A percentile compares a stretch with the other conserved stretches of the same genome.
Conservation (phyloP, 2,888 invertebrate species). For the Lamproptera curius region DNA sequence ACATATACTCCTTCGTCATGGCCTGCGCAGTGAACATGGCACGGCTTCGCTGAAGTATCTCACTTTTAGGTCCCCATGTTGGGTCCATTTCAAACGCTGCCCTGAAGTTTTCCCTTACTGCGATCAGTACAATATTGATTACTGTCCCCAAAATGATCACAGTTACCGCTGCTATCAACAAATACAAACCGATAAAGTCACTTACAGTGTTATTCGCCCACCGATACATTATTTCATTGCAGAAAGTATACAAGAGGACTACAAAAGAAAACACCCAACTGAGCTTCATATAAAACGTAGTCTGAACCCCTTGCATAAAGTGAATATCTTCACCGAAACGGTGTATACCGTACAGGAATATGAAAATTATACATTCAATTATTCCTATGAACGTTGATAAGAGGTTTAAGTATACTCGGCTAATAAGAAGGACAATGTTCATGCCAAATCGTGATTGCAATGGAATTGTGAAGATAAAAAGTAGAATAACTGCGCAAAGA, state of each 20-base stretch:
- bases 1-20: conserved; percentile 73
- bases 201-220: conserved; percentile 3
- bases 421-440: conserved; percentile 30
- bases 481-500: conserved; percentile 28
- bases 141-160: conserved; percentile 23
- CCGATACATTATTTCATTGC: conserved; percentile 31
- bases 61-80: conserved; percentile 57
- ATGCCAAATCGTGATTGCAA: conserved; percentile 41
- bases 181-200: conserved; percentile 28
- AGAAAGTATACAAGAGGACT: conserved; percentile 39
- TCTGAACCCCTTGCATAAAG: conserved; percentile 65
- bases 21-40: conserved; percentile 70
- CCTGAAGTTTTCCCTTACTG: conserved; percentile 32
- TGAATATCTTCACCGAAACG: conserved; percentile 65
- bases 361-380: conserved; percentile 50
- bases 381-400: conserved; percentile 38
- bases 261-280: conserved; percentile 42
- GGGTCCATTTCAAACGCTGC: conserved; percentile 39
- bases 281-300: conserved; percentile 46
- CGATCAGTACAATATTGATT: conserved; percentile 35
- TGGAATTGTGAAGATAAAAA: conserved; percentile 50
- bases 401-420: conserved; percentile 33
- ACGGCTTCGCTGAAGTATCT: conserved; percentile 55
- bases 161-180: conserved; percentile 21
- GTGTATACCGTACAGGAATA: conserved; percentile 56